These are phyloP conservation scores for Sebastes diploproa DNA, from an alignment of 2,797 vertebrate species.

Conservation along the genomic window DNA sequence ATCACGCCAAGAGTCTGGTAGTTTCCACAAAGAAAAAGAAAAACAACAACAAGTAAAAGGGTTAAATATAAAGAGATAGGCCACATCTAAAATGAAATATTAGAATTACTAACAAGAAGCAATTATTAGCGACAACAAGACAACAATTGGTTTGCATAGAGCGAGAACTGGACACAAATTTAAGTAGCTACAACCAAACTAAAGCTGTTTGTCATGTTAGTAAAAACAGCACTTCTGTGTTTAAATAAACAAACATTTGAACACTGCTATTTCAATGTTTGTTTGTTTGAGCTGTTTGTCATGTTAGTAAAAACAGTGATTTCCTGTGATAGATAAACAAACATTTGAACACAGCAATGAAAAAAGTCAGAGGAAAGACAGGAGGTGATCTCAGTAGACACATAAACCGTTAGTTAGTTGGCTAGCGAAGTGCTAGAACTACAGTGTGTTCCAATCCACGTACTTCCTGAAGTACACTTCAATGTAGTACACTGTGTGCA, in stretches of 20 bases:
- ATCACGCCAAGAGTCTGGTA: too few species aligned
- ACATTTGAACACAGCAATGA: too few species aligned
- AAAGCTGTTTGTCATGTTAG: background rate
- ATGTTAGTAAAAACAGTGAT: background rate
- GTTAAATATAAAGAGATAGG: background rate
- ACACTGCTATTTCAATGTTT: too few species aligned
- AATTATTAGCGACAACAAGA: too few species aligned
- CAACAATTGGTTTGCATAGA: background rate
- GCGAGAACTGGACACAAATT: background rate
- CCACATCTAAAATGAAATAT: background rate
- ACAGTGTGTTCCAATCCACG: too few species aligned
- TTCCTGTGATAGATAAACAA: too few species aligned
- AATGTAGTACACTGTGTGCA: too few species aligned
- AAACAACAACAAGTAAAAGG: background rate
- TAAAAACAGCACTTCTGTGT: too few species aligned
- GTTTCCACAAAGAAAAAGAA: background rate
- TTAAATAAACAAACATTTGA: too few species aligned
- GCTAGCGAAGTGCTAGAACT: too few species aligned
- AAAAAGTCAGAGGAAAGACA: too few species aligned
- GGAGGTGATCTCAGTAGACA: background rate
- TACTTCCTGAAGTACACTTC: too few species aligned
- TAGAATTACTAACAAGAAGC: rapidly evolving
- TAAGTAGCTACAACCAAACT: background rate
- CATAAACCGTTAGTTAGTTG: background rate
- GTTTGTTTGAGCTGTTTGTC: background rate